These are phyloP conservation scores for Drosophila bipectinata DNA, from an alignment of 1,140 invertebrate species.

Conservation along the genomic window DNA sequence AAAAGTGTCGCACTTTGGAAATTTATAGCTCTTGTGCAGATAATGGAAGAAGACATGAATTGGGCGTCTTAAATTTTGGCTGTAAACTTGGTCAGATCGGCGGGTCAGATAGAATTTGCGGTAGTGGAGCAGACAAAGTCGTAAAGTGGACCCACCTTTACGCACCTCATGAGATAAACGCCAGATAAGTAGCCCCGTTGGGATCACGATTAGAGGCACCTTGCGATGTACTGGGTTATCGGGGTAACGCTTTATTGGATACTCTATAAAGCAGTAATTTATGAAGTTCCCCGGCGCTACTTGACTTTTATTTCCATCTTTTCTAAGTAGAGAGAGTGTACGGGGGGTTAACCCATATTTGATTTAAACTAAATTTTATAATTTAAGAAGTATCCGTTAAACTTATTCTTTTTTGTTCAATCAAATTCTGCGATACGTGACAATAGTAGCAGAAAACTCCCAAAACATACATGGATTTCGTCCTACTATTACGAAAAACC, in stretches of 20 bases:
- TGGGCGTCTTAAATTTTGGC: slow-evolving; percentile 39
- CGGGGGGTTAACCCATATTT: slow-evolving; percentile 16
- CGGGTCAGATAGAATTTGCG: slow-evolving; percentile 51
- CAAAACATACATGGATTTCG: not conserved
- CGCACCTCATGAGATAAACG: slow-evolving; percentile 56
- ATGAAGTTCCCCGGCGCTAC: slow-evolving; percentile 45
- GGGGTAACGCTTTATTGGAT: slow-evolving; percentile 56
- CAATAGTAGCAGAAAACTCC: not conserved
- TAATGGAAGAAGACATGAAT: slow-evolving; percentile 59
- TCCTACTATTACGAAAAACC: not conserved
- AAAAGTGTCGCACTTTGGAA: slow-evolving; percentile 68
- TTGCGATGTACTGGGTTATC: slow-evolving; percentile 50
- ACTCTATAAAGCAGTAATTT: slow-evolving; percentile 69
- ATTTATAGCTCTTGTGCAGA: slow-evolving; percentile 64
- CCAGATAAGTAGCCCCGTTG: slow-evolving; percentile 55
- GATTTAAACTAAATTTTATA: not conserved
- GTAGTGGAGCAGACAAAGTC: slow-evolving; percentile 28
- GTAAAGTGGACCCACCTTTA: not conserved
- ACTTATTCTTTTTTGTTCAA: too few species aligned
- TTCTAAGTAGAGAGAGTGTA: slow-evolving; percentile 1
- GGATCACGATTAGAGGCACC: slow-evolving; percentile 62
- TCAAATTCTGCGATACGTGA: not conserved
- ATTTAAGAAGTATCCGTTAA: too few species aligned
- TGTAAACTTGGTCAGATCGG: slow-evolving; percentile 43
- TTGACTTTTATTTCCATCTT: slow-evolving; percentile 58